A percentile compares a stretch with the other conserved stretches of the same genome.
Conservation (phyloP, 2,888 invertebrate genomes). For the Mellilla xanthometata region DNA sequence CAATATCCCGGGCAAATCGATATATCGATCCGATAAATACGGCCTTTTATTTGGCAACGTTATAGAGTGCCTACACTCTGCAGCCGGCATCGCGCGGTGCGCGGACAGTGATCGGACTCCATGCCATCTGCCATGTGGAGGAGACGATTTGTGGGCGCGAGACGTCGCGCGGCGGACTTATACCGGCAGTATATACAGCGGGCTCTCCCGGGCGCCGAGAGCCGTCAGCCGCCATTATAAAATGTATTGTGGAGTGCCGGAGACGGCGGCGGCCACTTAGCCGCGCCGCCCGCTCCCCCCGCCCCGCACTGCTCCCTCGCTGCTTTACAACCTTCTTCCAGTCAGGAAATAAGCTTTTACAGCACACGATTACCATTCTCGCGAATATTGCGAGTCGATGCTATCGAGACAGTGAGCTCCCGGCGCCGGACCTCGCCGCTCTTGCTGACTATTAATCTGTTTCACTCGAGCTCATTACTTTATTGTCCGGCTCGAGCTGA, state of each 20-base stretch:
- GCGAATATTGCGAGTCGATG: constrained; percentile 15
- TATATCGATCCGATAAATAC: too few species aligned
- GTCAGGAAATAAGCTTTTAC: constrained; percentile 22
- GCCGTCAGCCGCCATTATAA: constrained; percentile 35
- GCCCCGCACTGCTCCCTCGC: constrained; percentile 14
- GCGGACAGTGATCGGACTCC: too few species aligned
- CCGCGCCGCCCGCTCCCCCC: background rate
- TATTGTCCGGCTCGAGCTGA: too few species aligned
- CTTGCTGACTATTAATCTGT: too few species aligned
- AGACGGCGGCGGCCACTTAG: constrained; percentile 11
- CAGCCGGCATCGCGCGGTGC: too few species aligned
- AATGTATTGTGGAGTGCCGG: constrained; percentile 39
- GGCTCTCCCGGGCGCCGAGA: constrained; percentile 26
- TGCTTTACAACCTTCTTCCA: constrained; percentile 18
- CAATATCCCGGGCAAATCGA: too few species aligned
- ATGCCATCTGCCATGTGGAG: too few species aligned
- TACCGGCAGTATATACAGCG: constrained; percentile 29
- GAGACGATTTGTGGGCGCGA: too few species aligned
- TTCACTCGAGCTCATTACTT: too few species aligned
- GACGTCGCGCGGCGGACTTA: constrained; percentile 20
- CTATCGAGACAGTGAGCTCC: constrained; percentile 7
- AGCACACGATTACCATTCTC: constrained; percentile 16
- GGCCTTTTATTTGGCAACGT: too few species aligned
- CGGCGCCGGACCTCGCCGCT: too few species aligned
- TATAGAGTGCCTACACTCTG: too few species aligned